Evolutionary conservation across 2,797 vertebrate species (phyloP).

Genomic region (Sebastiscus albofasciatus): DNA sequence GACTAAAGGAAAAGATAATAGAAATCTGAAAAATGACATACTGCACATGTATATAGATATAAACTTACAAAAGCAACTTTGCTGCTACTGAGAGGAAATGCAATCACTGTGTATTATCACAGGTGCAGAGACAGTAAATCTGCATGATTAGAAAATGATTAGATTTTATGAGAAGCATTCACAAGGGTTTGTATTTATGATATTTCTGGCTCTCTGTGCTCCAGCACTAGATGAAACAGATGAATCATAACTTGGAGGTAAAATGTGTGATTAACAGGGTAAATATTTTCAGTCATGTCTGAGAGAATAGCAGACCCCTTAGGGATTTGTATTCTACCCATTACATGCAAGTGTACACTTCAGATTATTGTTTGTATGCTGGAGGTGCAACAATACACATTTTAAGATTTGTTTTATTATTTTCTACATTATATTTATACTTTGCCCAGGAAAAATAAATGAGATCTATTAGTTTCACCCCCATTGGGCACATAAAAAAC

Average conservation of each 20-base stretch:
- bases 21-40: neutral
- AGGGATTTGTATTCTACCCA: neutral
- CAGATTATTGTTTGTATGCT: neutral
- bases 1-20: neutral
- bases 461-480: neutral
- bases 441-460: neutral
- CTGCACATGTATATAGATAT: neutral
- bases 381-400: neutral
- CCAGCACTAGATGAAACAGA: neutral
- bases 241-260: neutral
- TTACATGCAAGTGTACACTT: neutral
- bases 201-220: neutral
- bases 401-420: neutral
- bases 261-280: neutral
- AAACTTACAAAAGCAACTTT: neutral
- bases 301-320: neutral
- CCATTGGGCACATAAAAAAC: neutral
- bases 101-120: neutral
- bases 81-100: neutral
- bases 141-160: neutral
- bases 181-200: neutral
- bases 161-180: neutral
- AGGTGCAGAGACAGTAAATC: slow-evolving; percentile 8
- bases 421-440: neutral
- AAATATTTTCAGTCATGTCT: neutral